Evolutionary conservation across 2,113 vertebrate genomes (phyloP).

Genomic region (Sula dactylatra): DNA sequence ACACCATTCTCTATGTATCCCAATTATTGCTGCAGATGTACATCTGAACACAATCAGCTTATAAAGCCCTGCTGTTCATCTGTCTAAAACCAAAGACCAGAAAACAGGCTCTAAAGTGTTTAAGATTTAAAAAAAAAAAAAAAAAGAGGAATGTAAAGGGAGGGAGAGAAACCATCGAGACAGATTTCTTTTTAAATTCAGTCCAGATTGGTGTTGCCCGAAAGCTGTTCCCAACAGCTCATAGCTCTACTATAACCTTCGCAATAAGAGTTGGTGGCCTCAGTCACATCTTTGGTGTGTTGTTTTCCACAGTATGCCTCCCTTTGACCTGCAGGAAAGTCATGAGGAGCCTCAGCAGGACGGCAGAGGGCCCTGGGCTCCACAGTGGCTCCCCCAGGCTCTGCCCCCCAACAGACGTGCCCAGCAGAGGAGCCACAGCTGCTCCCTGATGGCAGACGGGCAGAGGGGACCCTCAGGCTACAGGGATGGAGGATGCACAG

Average conservation of each 20-base stretch:
- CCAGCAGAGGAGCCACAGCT: background rate
- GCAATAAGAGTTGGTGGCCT: background rate
- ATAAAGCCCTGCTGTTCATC: constrained; percentile 32
- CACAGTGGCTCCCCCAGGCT: background rate
- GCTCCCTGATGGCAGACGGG: background rate
- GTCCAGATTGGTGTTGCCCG: background rate
- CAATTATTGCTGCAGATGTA: constrained; percentile 51
- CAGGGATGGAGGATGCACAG: rapidly evolving
- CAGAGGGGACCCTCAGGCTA: background rate
- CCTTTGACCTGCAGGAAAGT: background rate
- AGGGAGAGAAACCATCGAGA: background rate
- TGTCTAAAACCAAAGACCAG: constrained; percentile 24
- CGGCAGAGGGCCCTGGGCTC: background rate
- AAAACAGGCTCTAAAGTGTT: background rate
- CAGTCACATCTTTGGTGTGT: background rate
- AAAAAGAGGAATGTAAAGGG: background rate
- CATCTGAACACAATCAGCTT: constrained; percentile 48
- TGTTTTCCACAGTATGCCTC: background rate
- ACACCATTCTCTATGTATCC: constrained; percentile 28
- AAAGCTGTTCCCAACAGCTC: background rate
- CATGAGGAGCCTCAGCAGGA: background rate
- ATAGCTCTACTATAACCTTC: background rate
- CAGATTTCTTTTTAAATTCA: constrained; percentile 7
- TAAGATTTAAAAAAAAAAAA: background rate
- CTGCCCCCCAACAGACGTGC: background rate